Conservation (phyloP, 64 coral and sea anemone genomes). For the Pocillopora damicornis region DNA sequence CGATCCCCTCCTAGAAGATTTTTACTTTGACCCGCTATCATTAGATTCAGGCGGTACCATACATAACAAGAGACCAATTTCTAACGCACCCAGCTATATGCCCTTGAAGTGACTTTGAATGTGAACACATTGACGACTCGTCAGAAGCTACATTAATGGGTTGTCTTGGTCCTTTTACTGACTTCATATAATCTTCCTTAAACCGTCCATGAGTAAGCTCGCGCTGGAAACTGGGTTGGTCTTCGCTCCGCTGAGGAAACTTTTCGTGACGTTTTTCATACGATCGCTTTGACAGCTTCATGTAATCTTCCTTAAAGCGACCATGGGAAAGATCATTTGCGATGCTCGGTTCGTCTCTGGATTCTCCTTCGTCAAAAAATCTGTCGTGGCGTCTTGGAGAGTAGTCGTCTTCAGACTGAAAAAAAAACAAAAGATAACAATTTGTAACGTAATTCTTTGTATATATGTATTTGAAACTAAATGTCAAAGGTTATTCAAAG, state of each 20-base stretch:
- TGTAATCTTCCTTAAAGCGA: conserved; percentile 26
- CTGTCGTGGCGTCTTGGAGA: background rate
- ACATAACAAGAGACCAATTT: conserved; percentile 47
- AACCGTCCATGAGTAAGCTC: conserved; percentile 56
- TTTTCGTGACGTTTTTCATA: conserved; percentile 17
- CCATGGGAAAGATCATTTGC: conserved; percentile 12
- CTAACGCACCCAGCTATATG: conserved; percentile 25
- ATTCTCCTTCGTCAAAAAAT: conserved; percentile 19
- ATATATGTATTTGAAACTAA: no score
- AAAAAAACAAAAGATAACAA: background rate
- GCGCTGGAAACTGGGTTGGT: conserved; percentile 19
- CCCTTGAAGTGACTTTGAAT: background rate
- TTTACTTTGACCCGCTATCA: no score
- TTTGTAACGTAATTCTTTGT: no score
- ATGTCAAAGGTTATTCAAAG: no score
- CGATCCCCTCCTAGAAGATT: no score
- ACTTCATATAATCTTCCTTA: conserved; percentile 66
- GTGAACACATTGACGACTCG: conserved; percentile 17
- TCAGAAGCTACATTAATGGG: conserved; percentile 34
- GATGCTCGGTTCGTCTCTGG: background rate
- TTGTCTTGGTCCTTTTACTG: conserved; percentile 9
- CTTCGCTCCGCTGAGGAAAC: background rate
- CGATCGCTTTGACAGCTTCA: conserved; percentile 12
- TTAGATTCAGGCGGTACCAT: conserved; percentile 26
- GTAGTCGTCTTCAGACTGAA: conserved; percentile 2